Base-by-base conservation (phyloP, 2,888 invertebrate genomes). In the Mythimna lalbum region DNA sequence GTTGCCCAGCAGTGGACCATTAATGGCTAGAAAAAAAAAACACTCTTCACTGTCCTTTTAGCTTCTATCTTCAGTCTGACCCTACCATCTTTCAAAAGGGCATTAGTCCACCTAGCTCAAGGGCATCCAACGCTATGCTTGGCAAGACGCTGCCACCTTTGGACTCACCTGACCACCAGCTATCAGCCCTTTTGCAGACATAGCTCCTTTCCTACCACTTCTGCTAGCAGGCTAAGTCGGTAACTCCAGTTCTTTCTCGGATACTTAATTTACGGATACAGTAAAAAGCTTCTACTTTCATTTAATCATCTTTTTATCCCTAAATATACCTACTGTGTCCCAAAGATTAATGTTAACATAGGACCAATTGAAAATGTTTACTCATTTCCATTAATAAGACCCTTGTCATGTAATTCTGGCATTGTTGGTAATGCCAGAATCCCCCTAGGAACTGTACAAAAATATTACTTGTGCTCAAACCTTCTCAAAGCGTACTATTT, bases 281-380 rank as follows among this genome's bases (percentile, higher is more conserved):
- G 47, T 49, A n/a, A 7, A 19, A n/a, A 9, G 47, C 47, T 5
- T 43, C 43, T 5, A 43, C 43, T 5, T 43, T 43, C 3, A 49
- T n/a, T 19, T 49, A 49, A 49, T n/a, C 47, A n/a, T 49, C 9
- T 19, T 49, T 49, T n/a, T 49, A 49, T 49, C 47, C 47, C 7
- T 49, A 49, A n/a, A 49, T 19, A 14, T 19, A 43, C 43, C 43
- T 43, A 43, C n/a, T 19, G 1, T 49, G n/a, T 49, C 47, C 47
- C 9, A 0, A 49, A n/a, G n/a, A 49, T 49, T 49, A 49, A 52
- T 14, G 52, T 21, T 21, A 50, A 21, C 50, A 50, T 7, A n/a
- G 47, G n/a, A 49, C 47, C 47, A 55, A n/a, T 49, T 49, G 47
- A 49, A 49, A 49, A 49, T 49, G 47, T 49, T 49, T 49, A n/a